These are phyloP conservation scores for Girardia tigrina DNA, from an alignment of 2,888 invertebrate species.

Conservation along the genomic window DNA sequence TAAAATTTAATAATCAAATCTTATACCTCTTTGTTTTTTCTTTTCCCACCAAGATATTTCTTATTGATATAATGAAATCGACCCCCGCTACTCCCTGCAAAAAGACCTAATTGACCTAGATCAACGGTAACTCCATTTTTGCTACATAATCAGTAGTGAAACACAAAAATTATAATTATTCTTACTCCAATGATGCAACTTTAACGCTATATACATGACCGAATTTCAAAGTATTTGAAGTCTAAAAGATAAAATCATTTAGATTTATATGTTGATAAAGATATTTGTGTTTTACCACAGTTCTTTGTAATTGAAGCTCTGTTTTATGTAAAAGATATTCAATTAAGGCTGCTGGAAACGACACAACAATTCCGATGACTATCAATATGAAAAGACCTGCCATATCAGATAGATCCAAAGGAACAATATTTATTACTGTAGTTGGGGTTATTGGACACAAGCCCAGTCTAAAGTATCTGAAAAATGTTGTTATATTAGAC, in stretches of 20 bases:
- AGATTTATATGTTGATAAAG: not conserved
- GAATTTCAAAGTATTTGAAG: not conserved
- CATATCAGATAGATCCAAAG: not conserved
- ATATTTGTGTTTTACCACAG: not conserved
- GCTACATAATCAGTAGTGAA: not conserved
- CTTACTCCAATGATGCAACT: slow-evolving; percentile 2
- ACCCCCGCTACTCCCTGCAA: not conserved
- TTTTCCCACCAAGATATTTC: not conserved
- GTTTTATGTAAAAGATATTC: not conserved
- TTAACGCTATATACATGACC: not conserved
- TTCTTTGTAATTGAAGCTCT: not conserved
- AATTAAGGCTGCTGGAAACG: not conserved
- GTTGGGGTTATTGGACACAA: not conserved
- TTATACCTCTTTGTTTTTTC: not conserved
- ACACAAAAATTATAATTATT: not conserved
- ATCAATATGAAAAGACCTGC: not conserved
- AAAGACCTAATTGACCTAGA: not conserved
- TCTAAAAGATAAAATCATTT: not conserved
- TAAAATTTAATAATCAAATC: not conserved
- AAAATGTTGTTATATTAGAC: no score
- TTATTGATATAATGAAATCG: not conserved
- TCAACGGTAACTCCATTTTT: not conserved
- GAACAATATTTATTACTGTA: not conserved
- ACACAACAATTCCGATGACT: not conserved
- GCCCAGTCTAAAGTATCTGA: not conserved